Evolutionary conservation across 2,797 vertebrate species (phyloP).

Genomic region (Enteromius treurensis): DNA sequence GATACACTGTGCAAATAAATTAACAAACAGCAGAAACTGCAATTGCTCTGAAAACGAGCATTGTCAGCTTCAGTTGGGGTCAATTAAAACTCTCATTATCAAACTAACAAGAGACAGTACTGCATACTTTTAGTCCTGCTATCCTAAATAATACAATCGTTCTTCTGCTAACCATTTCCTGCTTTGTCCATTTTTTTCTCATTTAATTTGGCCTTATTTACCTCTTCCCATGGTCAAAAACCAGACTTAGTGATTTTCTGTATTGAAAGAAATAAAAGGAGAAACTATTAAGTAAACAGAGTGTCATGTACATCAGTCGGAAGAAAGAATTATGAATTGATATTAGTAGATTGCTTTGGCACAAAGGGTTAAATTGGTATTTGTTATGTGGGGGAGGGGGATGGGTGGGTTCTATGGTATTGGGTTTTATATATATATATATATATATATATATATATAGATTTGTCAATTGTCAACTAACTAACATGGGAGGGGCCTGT

Average conservation of each 20-base stretch:
- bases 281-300: background rate
- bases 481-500: no score
- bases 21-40: constrained; percentile 41
- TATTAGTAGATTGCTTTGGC: background rate
- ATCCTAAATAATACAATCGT: constrained; percentile 27
- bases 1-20: constrained; percentile 19
- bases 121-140: constrained; percentile 23
- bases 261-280: background rate
- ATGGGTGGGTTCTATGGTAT: no score
- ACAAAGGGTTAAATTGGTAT: no score
- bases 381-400: no score
- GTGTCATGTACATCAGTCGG: background rate
- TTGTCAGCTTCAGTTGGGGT: background rate
- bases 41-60: constrained; percentile 6
- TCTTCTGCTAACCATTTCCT: background rate
- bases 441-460: no score
- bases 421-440: no score
- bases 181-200: constrained; percentile 18
- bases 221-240: constrained; percentile 25
- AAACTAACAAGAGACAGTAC: constrained; percentile 16
- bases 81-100: constrained; percentile 20
- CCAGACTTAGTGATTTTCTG: background rate
- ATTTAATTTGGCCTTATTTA: constrained; percentile 4
- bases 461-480: no score
- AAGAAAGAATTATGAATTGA: background rate